phyloP scores from a whole-genome alignment of 1,140 invertebrate genomes.

The Adoxophyes honmai region DNA sequence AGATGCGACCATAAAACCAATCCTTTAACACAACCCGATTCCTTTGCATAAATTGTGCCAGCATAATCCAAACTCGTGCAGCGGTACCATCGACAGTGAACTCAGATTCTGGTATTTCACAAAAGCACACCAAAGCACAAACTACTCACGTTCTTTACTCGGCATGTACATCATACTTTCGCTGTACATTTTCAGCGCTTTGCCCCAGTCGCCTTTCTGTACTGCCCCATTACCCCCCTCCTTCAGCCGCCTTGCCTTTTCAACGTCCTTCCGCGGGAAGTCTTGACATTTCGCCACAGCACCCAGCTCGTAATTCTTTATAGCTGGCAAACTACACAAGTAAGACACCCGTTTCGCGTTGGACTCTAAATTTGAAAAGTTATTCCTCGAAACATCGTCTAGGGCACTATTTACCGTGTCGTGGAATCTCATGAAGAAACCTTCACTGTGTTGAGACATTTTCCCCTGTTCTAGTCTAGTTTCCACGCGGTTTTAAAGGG shows the following conservation, averaged over 20 bases:
- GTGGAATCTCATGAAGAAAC: constrained; percentile 66
- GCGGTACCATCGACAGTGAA: too few species aligned
- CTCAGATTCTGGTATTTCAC: too few species aligned
- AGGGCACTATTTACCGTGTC: constrained; percentile 52
- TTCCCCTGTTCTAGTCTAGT: constrained; percentile 19
- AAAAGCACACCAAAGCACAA: too few species aligned
- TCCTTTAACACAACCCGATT: too few species aligned
- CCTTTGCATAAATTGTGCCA: too few species aligned
- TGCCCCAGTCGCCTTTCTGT: constrained; percentile 84
- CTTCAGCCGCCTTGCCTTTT: constrained; percentile 82
- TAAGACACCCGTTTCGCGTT: constrained; percentile 59
- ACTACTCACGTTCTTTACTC: constrained; percentile 79
- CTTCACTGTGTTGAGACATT: constrained; percentile 55
- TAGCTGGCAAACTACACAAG: constrained; percentile 47
- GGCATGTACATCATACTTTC: constrained; percentile 82
- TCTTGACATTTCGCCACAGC: constrained; percentile 42
- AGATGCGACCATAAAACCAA: too few species aligned
- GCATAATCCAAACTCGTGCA: too few species aligned
- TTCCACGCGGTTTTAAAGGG: constrained; percentile 2
- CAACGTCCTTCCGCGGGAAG: constrained; percentile 79
- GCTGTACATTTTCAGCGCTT: constrained; percentile 86
- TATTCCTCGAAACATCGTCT: constrained; percentile 62
- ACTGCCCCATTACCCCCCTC: constrained; percentile 88
- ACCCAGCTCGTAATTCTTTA: constrained; percentile 56
- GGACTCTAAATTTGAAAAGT: constrained; percentile 69